Base-by-base conservation (phyloP, 2,797 vertebrate species). In the Schizopygopsis pylzovi region DNA sequence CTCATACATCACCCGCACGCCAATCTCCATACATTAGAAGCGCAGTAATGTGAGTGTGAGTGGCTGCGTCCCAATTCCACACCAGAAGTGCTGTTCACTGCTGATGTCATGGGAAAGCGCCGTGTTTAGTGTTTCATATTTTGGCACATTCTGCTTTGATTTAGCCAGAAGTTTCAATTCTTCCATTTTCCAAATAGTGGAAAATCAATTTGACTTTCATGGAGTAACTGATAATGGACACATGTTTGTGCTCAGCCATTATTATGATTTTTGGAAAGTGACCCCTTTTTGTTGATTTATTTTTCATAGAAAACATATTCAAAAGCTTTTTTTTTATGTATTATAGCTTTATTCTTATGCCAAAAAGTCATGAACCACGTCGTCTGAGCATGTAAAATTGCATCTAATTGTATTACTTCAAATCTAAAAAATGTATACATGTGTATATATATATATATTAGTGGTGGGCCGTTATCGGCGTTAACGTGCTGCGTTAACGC, bases 21-120 rank as follows among this genome's bases (percentile, higher is more conserved):
- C 67, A 82, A 79, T 87, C 85, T 87, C 84, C 81, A 84, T 84
- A 63, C 88, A 82, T 89, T 87, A 84, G 79, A 72, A 39, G 63
- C 12, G n/a, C 72, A 37, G 41, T 88, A 88, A 84, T 84, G 82
- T 22, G 73, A 25, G 86, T 47, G 86, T n/a, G 83, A 85, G 88
- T 22, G 81, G n/a, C 43, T 81, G 63, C 79, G 20, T 80, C 78
- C 78, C 15, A 39, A 61, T 61, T 25, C 39, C 20, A 9, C 8
- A 11, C 13, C 25, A 18, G 13, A 78, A 61, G 8, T n/a, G 39
- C 22, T 79, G 39, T 79, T 43, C 33, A 43, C 56, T 41, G 37
- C 39, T 47, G 78, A 61, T 61, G 47, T 25, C 39, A 28, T 47
- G 49, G 22, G 15, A 59, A 43, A 59, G 25, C 28, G 33, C 45